Conservation (phyloP, 2,888 invertebrate species). For the Nomada ruficornis region DNA sequence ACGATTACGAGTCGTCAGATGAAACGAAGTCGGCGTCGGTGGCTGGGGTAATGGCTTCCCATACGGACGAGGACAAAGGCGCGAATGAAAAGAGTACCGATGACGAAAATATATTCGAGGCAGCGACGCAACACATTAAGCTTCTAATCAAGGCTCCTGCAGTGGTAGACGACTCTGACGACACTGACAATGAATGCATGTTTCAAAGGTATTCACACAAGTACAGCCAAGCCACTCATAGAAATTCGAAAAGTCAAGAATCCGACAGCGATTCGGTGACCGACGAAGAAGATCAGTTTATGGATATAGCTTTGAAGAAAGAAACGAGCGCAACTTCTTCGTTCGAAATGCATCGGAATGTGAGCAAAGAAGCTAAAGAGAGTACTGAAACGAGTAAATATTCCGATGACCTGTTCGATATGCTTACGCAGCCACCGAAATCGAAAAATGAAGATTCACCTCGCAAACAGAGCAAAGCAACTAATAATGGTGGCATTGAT, state of each 20-base stretch:
- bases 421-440: conserved; percentile 44
- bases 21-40: background rate
- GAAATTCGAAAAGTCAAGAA: background rate
- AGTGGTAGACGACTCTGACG: conserved; percentile 41
- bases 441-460: background rate
- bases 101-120: conserved; percentile 52
- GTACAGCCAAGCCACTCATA: background rate
- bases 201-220: conserved; percentile 37
- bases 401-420: conserved; percentile 59
- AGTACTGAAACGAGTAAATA: conserved; percentile 36
- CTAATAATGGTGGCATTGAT: background rate
- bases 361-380: conserved; percentile 15
- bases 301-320: conserved; percentile 23
- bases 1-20: background rate
- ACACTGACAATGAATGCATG: conserved; percentile 52
- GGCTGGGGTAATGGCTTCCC: background rate
- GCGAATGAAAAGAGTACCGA: conserved; percentile 26
- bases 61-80: background rate
- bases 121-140: conserved; percentile 10
- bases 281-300: conserved; percentile 50
- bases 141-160: background rate
- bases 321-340: background rate
- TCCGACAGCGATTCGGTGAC: conserved; percentile 40
- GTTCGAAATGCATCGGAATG: background rate
- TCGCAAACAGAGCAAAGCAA: background rate